phyloP scores from a whole-genome alignment of 2,113 vertebrate genomes.

The Maccullochella peelii region DNA sequence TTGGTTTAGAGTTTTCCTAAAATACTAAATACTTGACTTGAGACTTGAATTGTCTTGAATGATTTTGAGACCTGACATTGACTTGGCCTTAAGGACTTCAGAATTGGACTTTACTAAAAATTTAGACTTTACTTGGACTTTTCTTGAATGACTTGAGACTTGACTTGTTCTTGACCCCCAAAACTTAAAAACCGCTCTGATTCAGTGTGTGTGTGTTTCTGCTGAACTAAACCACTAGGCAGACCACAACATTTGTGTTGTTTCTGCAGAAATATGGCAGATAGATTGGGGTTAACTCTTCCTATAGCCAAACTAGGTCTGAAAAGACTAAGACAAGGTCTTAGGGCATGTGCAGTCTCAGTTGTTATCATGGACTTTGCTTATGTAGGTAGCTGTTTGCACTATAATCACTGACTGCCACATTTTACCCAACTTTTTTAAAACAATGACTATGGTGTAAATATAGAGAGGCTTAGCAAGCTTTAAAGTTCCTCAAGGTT shows the following conservation, averaged over 20 bases:
- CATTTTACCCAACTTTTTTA: slow-evolving; percentile 25
- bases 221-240: background rate
- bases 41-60: background rate
- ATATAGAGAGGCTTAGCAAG: slow-evolving; percentile 8
- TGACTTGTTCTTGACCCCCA: slow-evolving; percentile 7
- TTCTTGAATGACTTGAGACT: background rate
- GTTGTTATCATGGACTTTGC: slow-evolving; percentile 13
- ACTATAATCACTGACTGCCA: slow-evolving; percentile 37
- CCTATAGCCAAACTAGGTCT: background rate
- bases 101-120: background rate
- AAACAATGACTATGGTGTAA: slow-evolving; percentile 11
- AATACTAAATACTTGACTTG: background rate
- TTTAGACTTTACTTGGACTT: background rate
- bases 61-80: background rate
- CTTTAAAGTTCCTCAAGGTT: background rate
- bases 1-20: background rate
- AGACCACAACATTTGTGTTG: background rate
- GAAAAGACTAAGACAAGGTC: background rate
- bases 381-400: slow-evolving; percentile 26
- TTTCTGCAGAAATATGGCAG: background rate
- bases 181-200: background rate
- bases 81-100: background rate
- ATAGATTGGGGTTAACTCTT: background rate
- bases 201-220: slow-evolving; percentile 7
- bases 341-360: background rate